Evolutionary conservation across 2,797 vertebrate genomes (phyloP).

Genomic region (Girardinus metallicus): DNA sequence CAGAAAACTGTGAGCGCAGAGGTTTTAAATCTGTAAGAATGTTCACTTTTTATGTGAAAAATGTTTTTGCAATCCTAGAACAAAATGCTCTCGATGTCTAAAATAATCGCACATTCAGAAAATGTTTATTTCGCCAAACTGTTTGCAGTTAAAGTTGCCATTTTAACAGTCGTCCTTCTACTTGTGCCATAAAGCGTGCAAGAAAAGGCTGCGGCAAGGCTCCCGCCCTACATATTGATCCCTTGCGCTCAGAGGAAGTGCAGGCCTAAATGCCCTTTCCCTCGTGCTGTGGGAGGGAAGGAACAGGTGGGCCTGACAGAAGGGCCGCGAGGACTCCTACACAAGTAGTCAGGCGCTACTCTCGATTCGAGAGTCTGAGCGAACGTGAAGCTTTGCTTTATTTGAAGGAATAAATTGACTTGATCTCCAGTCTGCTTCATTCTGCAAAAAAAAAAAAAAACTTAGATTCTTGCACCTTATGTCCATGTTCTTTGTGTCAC

Average conservation of each 20-base stretch:
- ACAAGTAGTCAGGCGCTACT: slow-evolving; percentile 10
- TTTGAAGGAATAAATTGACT: not conserved
- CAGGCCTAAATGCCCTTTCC: slow-evolving; percentile 1
- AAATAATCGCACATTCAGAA: not conserved
- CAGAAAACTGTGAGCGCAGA: not conserved
- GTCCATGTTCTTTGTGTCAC: not conserved
- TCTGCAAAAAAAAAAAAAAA: not conserved
- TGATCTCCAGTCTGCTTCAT: not conserved
- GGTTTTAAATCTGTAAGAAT: not conserved
- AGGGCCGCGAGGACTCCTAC: slow-evolving; percentile 20
- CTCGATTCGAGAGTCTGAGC: not conserved
- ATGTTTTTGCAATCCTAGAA: not conserved
- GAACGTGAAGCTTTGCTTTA: not conserved
- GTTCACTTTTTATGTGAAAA: not conserved
- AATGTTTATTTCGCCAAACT: not conserved
- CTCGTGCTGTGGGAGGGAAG: slow-evolving; percentile 5
- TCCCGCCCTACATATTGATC: not conserved
- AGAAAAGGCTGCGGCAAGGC: not conserved
- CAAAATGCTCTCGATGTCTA: not conserved
- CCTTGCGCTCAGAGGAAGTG: not conserved
- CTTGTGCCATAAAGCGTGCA: not conserved
- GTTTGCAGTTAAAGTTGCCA: not conserved
- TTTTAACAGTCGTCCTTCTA: not conserved
- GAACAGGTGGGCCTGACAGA: slow-evolving; percentile 22
- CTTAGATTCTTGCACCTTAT: not conserved